Base-by-base conservation (phyloP, 2,888 invertebrate genomes). In the Acutogordius australiensis region DNA sequence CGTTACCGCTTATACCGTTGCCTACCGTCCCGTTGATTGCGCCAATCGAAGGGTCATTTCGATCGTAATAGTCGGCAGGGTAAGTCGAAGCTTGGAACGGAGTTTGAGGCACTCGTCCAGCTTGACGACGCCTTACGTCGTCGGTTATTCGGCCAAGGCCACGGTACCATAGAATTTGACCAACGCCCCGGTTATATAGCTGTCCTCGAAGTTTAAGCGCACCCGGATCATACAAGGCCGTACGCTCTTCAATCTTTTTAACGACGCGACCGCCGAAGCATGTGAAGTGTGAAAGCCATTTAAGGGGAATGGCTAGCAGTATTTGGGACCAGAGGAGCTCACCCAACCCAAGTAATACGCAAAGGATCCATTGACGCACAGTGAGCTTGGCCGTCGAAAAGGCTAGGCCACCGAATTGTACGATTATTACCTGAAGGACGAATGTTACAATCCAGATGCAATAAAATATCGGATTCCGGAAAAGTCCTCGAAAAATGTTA, bases 91-190 rank as follows among this genome's bases (percentile, higher is more conserved):
- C n/a, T n/a, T n/a, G n/a, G n/a, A n/a, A n/a, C n/a, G n/a, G n/a
- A n/a, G n/a, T n/a, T n/a, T n/a, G n/a, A n/a, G n/a, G n/a, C n/a
- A n/a, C n/a, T n/a, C n/a, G n/a, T n/a, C n/a, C n/a, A n/a, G n/a
- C n/a, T n/a, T n/a, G n/a, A n/a, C n/a, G n/a, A n/a, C n/a, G n/a
- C n/a, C n/a, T n/a, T n/a, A n/a, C n/a, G n/a, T n/a, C n/a, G n/a
- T n/a, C n/a, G n/a, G n/a, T n/a, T n/a, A 78, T 72, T 57, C 78
- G 71, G 69, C 94, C 97, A 67, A 99, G 80, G 69, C 97, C 97
- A 67, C 97, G 80, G 73, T 97, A 90, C 97, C 97, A 99, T 67
- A 99, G 80, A 74, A 99, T 97, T 78, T 97, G 97, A 66, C 97
- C 97, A 67, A 83, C 37, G 8, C 18, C 18, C 37, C 37, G 8